Conservation (phyloP, 2,888 invertebrate genomes). For the Penaeus monodon region DNA sequence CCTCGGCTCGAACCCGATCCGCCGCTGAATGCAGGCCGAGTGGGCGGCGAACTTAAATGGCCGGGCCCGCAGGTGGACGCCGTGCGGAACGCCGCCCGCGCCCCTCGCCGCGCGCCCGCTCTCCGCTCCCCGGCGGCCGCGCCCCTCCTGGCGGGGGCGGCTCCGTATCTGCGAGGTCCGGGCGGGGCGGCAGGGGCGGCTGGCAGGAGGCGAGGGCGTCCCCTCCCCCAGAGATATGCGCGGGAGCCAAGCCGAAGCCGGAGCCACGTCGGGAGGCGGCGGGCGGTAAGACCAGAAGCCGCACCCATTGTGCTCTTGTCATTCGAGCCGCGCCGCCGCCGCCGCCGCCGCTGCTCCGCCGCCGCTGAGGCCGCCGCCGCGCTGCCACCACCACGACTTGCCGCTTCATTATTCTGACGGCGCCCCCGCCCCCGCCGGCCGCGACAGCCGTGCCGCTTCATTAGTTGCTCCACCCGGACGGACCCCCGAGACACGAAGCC, state of each 20-base stretch:
- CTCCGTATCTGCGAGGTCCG: not conserved
- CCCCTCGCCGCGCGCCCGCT: not conserved
- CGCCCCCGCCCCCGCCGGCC: not conserved
- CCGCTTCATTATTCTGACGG: not conserved
- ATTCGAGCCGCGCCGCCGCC: conserved; percentile 38
- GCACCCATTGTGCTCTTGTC: conserved; percentile 37
- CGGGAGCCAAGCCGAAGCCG: conserved; percentile 29
- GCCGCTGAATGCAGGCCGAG: conserved; percentile 32
- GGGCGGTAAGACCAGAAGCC: conserved; percentile 54
- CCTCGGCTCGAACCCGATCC: conserved; percentile 19
- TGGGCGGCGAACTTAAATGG: conserved; percentile 28
- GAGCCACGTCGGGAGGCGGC: conserved; percentile 26
- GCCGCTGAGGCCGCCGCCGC: not conserved
- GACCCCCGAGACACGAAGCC: not conserved
- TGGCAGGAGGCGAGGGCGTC: not conserved
- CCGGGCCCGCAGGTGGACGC: conserved; percentile 23
- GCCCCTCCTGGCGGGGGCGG: not conserved
- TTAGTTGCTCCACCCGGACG: not conserved
- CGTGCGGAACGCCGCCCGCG: not conserved
- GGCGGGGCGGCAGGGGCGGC: not conserved
- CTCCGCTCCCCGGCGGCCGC: not conserved
- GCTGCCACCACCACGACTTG: not conserved
- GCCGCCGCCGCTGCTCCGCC: not conserved
- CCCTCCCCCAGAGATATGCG: not conserved
- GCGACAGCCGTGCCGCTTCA: not conserved